Base-by-base conservation (phyloP, 2,113 vertebrate species). In the Chelonoidis abingdonii region DNA sequence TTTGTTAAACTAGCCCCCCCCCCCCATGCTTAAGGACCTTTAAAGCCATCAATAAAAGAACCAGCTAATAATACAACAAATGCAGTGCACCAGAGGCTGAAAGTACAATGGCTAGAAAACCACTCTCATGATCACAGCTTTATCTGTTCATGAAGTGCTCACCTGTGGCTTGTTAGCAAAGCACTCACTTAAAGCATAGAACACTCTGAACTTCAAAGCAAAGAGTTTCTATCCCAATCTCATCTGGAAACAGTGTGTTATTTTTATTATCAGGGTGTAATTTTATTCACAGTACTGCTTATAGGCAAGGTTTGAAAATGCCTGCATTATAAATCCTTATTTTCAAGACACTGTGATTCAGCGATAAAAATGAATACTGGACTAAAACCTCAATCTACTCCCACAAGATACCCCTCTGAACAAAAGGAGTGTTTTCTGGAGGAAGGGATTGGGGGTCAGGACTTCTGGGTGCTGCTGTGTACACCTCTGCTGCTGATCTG, bases 21-120 rank as follows among this genome's bases (percentile, higher is more conserved):
- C 41, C 69, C 56, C 65, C 80, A 53, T 85, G 84, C 78, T 83
- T 88, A 92, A 69, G 17, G 49, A 84, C 21, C 41, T 80, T 90
- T 16, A 50, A 41, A 50, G 21, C 27, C 88, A 87, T 84, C 86
- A 89, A 49, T 95, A 92, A 84, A 96, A 82, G 38, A 87, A 90
- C 88, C 91, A 96, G 44, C 62, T 96, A 96, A 96, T 95, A 91
- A 96, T 47, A 57, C 31, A 95, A 62, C 84, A 96, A 84, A 88
- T 85, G 75, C 38, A 80, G 72, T 56, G 9, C 72, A 44, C 89
- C 78, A 84, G 72, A 91, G 88, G 53, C 41, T 7, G 1, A 96
- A 88, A 14, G 24, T 2, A 47, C 50, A 96, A 81, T 1, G 1
- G 22, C 65, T 29, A 81, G 57, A 81, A 92, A 94, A 78, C n/a